phyloP scores from a whole-genome alignment of 2,113 vertebrate genomes.

The Tupaia chinensis region DNA sequence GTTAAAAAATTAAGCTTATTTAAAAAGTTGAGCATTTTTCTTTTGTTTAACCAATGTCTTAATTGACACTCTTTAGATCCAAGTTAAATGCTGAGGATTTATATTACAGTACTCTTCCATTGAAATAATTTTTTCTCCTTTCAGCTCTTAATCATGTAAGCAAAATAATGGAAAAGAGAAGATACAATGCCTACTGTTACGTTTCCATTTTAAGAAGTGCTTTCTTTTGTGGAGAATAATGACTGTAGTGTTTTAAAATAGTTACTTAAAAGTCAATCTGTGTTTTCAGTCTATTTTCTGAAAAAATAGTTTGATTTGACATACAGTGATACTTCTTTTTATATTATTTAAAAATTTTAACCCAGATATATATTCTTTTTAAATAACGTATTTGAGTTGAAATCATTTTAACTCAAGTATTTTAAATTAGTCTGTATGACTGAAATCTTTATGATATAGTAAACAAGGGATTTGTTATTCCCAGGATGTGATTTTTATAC shows the following conservation, averaged over 20 bases:
- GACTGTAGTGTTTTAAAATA: slow-evolving; percentile 1
- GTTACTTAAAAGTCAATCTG: neutral
- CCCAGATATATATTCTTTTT: neutral
- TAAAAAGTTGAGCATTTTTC: slow-evolving; percentile 1
- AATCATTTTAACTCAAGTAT: neutral
- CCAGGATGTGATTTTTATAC: neutral
- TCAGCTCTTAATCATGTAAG: slow-evolving; percentile 13
- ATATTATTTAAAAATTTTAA: slow-evolving; percentile 31
- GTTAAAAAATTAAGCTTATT: slow-evolving; percentile 3
- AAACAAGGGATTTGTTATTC: neutral
- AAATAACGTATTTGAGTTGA: neutral
- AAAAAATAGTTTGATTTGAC: slow-evolving; percentile 25
- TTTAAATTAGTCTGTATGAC: neutral
- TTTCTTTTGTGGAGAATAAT: slow-evolving; percentile 46
- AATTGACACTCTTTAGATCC: neutral
- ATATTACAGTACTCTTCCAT: neutral
- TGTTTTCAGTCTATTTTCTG: slow-evolving; percentile 6
- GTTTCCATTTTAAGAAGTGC: neutral
- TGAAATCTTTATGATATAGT: slow-evolving; percentile 24
- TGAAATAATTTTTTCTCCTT: neutral
- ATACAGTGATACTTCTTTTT: neutral
- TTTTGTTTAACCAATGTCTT: neutral
- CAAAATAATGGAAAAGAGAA: neutral
- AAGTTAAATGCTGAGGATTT: neutral
- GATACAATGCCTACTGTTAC: neutral